Evolutionary conservation across 2,113 vertebrate species (phyloP).

Genomic region (Equus przewalskii): DNA sequence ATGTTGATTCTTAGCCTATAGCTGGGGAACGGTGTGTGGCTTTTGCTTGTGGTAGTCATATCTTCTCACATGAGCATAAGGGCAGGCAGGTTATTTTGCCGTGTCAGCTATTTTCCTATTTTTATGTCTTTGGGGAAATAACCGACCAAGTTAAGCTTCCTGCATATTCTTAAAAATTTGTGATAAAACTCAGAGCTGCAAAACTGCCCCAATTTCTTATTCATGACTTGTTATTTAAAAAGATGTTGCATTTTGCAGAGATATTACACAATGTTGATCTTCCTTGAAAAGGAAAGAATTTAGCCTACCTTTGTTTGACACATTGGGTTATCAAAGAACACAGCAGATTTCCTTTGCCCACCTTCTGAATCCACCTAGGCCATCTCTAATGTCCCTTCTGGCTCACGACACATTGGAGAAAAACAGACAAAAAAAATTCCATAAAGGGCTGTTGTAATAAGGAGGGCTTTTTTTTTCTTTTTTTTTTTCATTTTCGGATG

Average conservation of each 20-base stretch:
- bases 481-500: too few relatives aligned
- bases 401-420: not conserved
- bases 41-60: not conserved
- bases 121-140: constrained; percentile 58
- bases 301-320: not conserved
- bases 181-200: constrained; percentile 39
- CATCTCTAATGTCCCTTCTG: not conserved
- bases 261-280: not conserved
- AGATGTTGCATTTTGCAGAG: not conserved
- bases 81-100: constrained; percentile 5
- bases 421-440: not conserved
- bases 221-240: constrained; percentile 68
- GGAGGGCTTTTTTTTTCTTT: constrained; percentile 14
- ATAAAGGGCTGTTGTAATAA: not conserved
- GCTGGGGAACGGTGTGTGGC: not conserved
- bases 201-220: constrained; percentile 14
- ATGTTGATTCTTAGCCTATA: not conserved
- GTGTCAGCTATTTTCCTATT: constrained; percentile 59
- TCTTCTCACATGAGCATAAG: not conserved
- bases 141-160: constrained; percentile 7
- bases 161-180: constrained; percentile 42
- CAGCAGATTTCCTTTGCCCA: not conserved
- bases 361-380: not conserved
- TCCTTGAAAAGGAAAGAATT: not conserved
- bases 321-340: not conserved